Evolutionary conservation across 2,888 invertebrate species (phyloP).

Genomic region (Rhorus exstirpatorius): DNA sequence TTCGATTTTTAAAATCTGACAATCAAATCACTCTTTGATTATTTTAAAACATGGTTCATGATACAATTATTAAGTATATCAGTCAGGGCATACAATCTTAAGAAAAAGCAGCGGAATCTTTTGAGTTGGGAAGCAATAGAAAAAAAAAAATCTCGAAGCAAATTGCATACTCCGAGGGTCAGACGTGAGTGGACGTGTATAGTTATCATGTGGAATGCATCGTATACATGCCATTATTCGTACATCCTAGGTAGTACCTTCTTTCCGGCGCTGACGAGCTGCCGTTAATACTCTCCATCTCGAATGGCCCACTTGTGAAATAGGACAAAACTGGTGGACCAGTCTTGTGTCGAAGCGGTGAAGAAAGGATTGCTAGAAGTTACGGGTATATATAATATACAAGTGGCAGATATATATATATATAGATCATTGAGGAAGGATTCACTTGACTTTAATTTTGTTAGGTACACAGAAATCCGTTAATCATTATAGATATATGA

Average conservation of each 20-base stretch:
- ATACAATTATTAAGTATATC: no score
- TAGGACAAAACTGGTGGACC: slow-evolving; percentile 83
- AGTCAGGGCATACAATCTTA: no score
- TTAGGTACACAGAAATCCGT: slow-evolving; percentile 44
- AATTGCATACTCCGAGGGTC: no score
- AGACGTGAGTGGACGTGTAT: no score
- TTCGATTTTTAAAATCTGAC: no score
- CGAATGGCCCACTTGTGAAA: slow-evolving; percentile 85
- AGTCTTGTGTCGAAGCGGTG: slow-evolving; percentile 20
- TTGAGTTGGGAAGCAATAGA: no score
- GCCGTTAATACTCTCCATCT: slow-evolving; percentile 83
- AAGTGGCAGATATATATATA: slow-evolving; percentile 20
- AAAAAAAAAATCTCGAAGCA: no score
- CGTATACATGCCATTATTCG: neutral
- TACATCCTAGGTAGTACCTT: slow-evolving; percentile 50
- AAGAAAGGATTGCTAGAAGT: slow-evolving; percentile 32
- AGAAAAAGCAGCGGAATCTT: no score
- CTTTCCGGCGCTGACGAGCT: slow-evolving; percentile 48
- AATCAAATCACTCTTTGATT: no score
- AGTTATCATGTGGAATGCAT: no score
- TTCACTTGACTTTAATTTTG: slow-evolving; percentile 78
- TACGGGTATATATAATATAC: slow-evolving; percentile 18
- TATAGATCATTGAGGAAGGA: slow-evolving; percentile 69
- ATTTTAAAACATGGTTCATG: no score
- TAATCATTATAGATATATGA: slow-evolving; percentile 12